These are phyloP conservation scores for Dicerorhinus sumatrensis DNA, from an alignment of 2,113 vertebrate species.

Conservation along the genomic window DNA sequence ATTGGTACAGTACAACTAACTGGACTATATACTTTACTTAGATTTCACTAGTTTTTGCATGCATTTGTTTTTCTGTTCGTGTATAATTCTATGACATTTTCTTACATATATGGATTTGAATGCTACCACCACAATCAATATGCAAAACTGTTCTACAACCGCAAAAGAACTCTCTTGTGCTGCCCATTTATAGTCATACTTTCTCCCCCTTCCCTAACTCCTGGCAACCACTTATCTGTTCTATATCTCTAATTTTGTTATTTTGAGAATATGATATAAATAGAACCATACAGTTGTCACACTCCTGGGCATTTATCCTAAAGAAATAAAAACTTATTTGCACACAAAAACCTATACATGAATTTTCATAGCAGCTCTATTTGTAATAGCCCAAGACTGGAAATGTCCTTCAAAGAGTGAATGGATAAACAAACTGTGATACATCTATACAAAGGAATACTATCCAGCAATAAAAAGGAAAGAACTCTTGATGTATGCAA, in stretches of 20 bases:
- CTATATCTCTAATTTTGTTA: not conserved
- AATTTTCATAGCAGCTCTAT: conserved; percentile 4
- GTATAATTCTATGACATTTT: not conserved
- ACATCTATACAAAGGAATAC: not conserved
- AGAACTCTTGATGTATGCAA: not conserved
- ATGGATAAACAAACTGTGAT: not conserved
- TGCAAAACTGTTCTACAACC: not conserved
- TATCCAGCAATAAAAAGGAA: not conserved
- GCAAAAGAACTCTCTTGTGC: not conserved
- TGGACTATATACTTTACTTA: not conserved
- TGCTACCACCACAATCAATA: not conserved
- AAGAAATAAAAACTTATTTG: conserved; percentile 16
- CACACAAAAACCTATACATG: not conserved
- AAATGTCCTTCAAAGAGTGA: conserved; percentile 28
- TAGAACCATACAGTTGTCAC: not conserved
- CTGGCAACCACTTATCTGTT: not conserved
- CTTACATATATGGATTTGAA: not conserved
- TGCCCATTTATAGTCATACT: not conserved
- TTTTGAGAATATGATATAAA: not conserved
- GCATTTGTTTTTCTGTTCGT: not conserved
- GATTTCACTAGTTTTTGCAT: not conserved
- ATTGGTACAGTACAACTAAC: not conserved
- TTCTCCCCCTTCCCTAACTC: not conserved
- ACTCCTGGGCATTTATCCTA: not conserved
- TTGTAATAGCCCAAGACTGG: not conserved